A percentile compares a stretch with the other conserved stretches of the same genome.
Conservation (phyloP, 2,888 invertebrate species). For the Calameuta pallipes region DNA sequence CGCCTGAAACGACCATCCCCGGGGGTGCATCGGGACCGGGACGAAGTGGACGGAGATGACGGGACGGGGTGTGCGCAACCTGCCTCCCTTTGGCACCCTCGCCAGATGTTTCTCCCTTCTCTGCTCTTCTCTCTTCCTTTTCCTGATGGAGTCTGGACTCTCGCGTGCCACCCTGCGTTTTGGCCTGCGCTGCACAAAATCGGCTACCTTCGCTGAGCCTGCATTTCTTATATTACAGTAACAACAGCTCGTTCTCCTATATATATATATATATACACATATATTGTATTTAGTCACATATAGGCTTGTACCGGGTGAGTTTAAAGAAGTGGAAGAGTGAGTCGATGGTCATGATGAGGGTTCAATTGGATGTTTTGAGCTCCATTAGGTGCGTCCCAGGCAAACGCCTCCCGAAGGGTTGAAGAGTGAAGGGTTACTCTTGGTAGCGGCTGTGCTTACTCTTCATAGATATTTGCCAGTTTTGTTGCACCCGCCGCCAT, state of each 20-base stretch:
- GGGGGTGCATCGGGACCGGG: conserved; percentile 31
- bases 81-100: conserved; percentile 53
- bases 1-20: conserved; percentile 10
- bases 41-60: conserved; percentile 11
- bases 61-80: conserved; percentile 51
- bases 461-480: neutral
- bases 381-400: conserved; percentile 27
- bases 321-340: neutral
- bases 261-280: too few relatives aligned
- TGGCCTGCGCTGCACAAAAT: neutral
- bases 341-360: conserved; percentile 20
- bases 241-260: neutral
- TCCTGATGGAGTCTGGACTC: conserved; percentile 2
- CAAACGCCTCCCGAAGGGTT: conserved; percentile 26
- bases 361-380: conserved; percentile 30
- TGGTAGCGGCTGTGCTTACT: neutral
- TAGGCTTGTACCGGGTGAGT: neutral
- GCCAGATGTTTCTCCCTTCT: conserved; percentile 52
- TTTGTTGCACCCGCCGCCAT: neutral
- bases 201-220: neutral
- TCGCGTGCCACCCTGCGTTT: conserved; percentile 21
- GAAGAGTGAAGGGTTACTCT: conserved; percentile 10
- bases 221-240: conserved; percentile 2
- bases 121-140: conserved; percentile 12
- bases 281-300: neutral